These are phyloP conservation scores for Mesorhabditis sp. DNA, from an alignment of 2,888 invertebrate genomes.

Conservation along the genomic window DNA sequence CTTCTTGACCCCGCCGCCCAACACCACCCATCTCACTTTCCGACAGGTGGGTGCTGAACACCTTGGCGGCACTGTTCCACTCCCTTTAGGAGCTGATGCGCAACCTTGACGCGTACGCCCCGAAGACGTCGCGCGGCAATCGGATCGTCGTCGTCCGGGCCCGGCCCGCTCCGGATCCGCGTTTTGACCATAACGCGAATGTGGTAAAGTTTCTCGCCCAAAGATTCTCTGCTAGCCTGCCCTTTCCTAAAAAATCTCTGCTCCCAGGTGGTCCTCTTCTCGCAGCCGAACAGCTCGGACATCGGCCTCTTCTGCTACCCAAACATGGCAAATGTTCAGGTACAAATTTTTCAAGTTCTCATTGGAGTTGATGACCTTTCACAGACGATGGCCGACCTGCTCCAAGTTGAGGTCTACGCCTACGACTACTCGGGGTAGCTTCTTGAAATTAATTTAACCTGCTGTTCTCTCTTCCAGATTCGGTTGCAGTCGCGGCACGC, in stretches of 20 bases:
- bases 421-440: slow-evolving; percentile 45
- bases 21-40: background rate
- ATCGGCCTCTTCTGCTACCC: slow-evolving; percentile 40
- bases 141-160: slow-evolving; percentile 12
- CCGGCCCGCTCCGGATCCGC: slow-evolving; percentile 8
- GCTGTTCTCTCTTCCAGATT: slow-evolving; percentile 19
- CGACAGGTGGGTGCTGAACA: background rate
- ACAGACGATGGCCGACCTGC: slow-evolving; percentile 22
- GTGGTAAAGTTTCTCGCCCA: background rate
- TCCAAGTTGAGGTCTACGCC: slow-evolving; percentile 36
- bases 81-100: background rate
- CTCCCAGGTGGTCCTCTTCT: slow-evolving; percentile 43
- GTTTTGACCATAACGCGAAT: slow-evolving; percentile 15
- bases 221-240: too few relatives aligned
- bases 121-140: background rate
- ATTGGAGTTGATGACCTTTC: too few relatives aligned
- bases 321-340: slow-evolving; percentile 9
- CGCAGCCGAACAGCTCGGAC: slow-evolving; percentile 48
- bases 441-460: background rate
- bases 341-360: too few relatives aligned
- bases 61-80: slow-evolving; percentile 4
- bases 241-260: too few relatives aligned
- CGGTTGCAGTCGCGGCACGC: slow-evolving; percentile 40
- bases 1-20: background rate
- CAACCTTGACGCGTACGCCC: background rate